Evolutionary conservation across 37 sponge, comb jelly and placozoan species (phyloP).

Genomic region (Geodia barretti): DNA sequence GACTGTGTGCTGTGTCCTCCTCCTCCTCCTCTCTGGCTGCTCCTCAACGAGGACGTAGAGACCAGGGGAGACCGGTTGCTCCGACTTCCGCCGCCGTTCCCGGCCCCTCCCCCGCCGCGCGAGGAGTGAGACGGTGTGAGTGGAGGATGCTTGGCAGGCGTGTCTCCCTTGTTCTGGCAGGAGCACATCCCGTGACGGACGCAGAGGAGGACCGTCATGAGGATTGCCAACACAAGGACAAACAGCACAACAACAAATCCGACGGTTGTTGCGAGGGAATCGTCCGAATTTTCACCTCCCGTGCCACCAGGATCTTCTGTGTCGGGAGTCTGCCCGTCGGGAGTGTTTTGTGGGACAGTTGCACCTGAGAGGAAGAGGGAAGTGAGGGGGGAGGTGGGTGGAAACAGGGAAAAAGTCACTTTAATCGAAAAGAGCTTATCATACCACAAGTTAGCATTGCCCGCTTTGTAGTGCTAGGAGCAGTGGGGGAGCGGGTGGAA

Average conservation of each 20-base stretch:
- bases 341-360: no score
- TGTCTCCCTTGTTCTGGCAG: no score
- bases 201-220: slow-evolving; percentile 3
- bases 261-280: slow-evolving; percentile 4
- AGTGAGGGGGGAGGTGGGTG: no score
- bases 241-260: slow-evolving; percentile 32
- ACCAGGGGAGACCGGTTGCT: neutral
- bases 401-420: no score
- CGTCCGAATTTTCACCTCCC: no score
- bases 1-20: neutral
- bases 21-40: neutral
- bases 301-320: no score
- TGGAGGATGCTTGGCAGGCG: neutral
- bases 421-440: no score
- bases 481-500: no score
- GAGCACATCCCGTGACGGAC: slow-evolving; percentile 9
- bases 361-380: no score
- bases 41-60: neutral
- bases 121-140: neutral
- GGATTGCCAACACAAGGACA: neutral
- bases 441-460: no score
- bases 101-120: neutral
- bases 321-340: no score
- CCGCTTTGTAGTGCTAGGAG: no score
- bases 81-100: neutral